Percentiles rank a stretch among this genome's conserved stretches.
phyloP scores from a whole-genome alignment of 2,888 invertebrate species.

The Cantharis lateralis region DNA sequence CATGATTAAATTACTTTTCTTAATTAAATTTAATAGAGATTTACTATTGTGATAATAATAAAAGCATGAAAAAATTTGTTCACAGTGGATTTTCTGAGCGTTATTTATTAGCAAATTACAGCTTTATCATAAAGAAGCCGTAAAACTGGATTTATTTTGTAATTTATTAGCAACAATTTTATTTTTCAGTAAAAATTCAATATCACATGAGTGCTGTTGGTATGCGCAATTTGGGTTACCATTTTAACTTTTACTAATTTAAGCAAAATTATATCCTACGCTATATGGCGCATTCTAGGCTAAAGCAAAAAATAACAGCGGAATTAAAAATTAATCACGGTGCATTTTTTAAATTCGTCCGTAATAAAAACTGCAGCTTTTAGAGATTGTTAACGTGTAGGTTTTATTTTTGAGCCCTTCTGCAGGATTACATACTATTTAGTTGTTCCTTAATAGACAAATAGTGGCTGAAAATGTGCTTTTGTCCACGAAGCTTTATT shows the following conservation, averaged over 20 bases:
- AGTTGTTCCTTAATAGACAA: not conserved
- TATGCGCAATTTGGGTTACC: not conserved
- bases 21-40: not conserved
- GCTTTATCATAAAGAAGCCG: not conserved
- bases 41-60: not conserved
- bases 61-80: not conserved
- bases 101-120: not conserved
- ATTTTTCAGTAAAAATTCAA: not conserved
- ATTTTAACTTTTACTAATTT: not conserved
- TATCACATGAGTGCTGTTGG: not conserved
- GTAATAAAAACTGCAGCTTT: not conserved
- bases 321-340: not conserved
- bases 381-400: not conserved
- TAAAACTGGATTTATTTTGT: not conserved
- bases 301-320: not conserved
- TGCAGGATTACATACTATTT: not conserved
- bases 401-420: not conserved
- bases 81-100: not conserved
- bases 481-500: not conserved
- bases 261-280: not conserved
- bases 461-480: not conserved
- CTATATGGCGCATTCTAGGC: not conserved
- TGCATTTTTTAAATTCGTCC: not conserved
- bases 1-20: not conserved
- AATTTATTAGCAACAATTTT: not conserved